Evolutionary conservation across 2,797 vertebrate species (phyloP).

Genomic region (Glyptemys insculpta): DNA sequence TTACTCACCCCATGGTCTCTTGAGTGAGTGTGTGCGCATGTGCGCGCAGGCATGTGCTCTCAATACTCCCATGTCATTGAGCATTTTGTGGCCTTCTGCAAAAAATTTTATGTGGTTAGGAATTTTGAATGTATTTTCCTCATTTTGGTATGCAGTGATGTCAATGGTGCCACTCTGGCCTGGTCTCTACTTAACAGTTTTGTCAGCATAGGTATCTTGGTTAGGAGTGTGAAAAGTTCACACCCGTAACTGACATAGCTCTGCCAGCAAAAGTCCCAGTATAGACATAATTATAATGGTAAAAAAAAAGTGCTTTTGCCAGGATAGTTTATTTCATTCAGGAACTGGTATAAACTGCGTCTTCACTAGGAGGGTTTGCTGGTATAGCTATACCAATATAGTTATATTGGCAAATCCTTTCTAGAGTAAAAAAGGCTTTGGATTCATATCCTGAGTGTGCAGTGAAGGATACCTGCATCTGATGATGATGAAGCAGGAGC

Average conservation of each 20-base stretch:
- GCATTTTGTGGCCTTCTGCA: too few species aligned
- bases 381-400: background rate
- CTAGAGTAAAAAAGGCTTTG: background rate
- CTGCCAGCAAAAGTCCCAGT: too few species aligned
- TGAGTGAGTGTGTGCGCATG: background rate
- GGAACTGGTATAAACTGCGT: too few species aligned
- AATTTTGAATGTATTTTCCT: background rate
- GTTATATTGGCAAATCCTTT: background rate
- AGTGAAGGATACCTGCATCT: background rate
- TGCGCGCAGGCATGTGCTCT: background rate
- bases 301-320: too few species aligned
- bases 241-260: too few species aligned
- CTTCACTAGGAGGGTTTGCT: background rate
- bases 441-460: background rate
- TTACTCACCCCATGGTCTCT: constrained; percentile 2
- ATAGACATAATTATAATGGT: too few species aligned
- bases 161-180: background rate
- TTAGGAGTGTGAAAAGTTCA: too few species aligned
- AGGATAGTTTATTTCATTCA: too few species aligned
- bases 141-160: background rate
- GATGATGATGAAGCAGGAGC: background rate
- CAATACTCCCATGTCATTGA: too few species aligned
- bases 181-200: too few species aligned
- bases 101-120: background rate
- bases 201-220: too few species aligned